A percentile compares a stretch with the other conserved stretches of the same genome.
Conservation (phyloP, 2,888 invertebrate genomes). For the Drosophila histrio region DNA sequence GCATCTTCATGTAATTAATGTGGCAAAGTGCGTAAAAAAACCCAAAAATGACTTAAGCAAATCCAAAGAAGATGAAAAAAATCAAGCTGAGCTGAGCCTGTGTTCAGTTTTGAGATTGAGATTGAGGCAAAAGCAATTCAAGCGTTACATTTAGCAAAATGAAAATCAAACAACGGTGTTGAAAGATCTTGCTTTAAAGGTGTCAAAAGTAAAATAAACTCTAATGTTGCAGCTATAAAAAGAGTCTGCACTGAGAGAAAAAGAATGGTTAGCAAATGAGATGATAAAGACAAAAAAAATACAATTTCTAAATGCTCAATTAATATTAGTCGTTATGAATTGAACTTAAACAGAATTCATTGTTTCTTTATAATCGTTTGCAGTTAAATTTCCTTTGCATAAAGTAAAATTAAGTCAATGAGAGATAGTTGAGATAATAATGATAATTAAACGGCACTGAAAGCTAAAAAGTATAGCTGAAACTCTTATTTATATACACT, state of each 20-base stretch:
- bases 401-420: too few species aligned
- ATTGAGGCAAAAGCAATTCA: slow-evolving; percentile 30
- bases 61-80: slow-evolving; percentile 42
- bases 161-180: slow-evolving; percentile 54
- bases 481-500: too few species aligned
- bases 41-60: slow-evolving; percentile 67
- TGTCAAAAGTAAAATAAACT: slow-evolving; percentile 80
- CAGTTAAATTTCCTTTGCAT: too few species aligned
- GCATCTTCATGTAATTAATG: slow-evolving; percentile 73
- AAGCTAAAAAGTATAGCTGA: too few species aligned
- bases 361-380: too few species aligned
- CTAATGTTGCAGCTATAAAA: slow-evolving; percentile 5
- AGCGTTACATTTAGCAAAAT: slow-evolving; percentile 47
- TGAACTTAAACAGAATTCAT: neutral
- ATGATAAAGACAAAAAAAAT: neutral
- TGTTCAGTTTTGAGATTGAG: slow-evolving; percentile 1
- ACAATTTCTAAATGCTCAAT: neutral
- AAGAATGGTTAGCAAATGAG: neutral
- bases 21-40: slow-evolving; percentile 53
- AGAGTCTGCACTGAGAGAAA: slow-evolving; percentile 8
- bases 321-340: neutral
- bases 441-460: too few species aligned
- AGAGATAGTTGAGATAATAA: too few species aligned
- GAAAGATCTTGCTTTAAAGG: slow-evolving; percentile 63
- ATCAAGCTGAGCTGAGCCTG: slow-evolving; percentile 3